phyloP scores from a whole-genome alignment of 2,113 vertebrate genomes.

The Parotia lawesii region DNA sequence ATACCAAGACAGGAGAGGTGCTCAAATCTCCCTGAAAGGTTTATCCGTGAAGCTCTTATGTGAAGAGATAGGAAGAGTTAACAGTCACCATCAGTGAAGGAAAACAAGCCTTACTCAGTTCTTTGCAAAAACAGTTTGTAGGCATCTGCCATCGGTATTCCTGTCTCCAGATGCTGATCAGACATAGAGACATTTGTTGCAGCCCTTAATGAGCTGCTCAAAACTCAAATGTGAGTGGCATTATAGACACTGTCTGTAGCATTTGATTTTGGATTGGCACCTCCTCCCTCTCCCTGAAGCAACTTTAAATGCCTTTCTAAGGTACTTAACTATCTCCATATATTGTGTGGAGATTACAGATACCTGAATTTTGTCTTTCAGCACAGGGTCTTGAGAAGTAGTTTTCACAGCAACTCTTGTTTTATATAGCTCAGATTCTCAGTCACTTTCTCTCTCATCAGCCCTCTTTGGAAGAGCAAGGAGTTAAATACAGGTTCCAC shows the following conservation, averaged over 20 bases:
- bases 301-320: neutral
- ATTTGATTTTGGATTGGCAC: neutral
- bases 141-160: neutral
- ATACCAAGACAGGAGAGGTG: neutral
- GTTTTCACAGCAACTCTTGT: neutral
- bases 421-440: neutral
- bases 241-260: neutral
- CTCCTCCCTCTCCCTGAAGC: neutral
- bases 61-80: neutral
- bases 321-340: neutral
- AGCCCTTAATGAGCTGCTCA: neutral
- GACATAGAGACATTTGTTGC: neutral
- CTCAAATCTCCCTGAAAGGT: neutral
- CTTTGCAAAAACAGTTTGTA: neutral
- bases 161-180: neutral
- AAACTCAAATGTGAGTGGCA: neutral
- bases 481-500: neutral
- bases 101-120: neutral
- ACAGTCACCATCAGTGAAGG: neutral
- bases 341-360: neutral
- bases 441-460: neutral
- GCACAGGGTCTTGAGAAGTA: neutral
- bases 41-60: neutral
- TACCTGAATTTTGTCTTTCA: neutral
- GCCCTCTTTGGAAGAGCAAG: neutral